Base-by-base conservation (phyloP, 1,140 invertebrate genomes). In the Ylistrum balloti region DNA sequence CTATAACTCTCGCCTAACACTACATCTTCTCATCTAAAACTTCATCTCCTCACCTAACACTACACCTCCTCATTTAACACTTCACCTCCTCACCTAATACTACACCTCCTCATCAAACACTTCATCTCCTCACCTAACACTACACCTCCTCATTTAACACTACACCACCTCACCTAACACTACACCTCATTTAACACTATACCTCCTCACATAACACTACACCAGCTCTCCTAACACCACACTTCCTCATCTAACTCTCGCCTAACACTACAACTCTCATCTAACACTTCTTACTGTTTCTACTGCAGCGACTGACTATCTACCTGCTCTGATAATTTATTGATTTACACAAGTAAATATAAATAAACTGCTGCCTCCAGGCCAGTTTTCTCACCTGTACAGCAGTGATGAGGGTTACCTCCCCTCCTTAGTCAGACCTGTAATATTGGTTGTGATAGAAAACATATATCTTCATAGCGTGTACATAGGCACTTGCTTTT, bases 291-390 rank as follows among this genome's bases (percentile, higher is more conserved):
- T 17, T 45, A 15, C 20, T 45, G 41, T 74, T 74, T 28, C 28
- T 10, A 34, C 33, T 28, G 34, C 35, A 17, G 9, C 32, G 32
- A 20, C 38, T 86, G 35, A 38, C 89, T 41, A 74, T 11, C n/a
- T 74, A 74, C 56, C 56, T 74, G 22, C 22, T 74, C 56, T 74
- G n/a, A 74, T 74, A 28, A 74, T 74, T 74, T 74, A 74, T 74
- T 74, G 22, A 74, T 74, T 45, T 74, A 28, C n/a, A 1, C 56
- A 38, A 38, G 35, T 74, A 7, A n/a, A 74, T 28, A 74, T 74
- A 74, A 28, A 74, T 74, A 74, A 3, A 74, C 20, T n/a, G 22
- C 56, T 74, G 56, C 56, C 56, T 74, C 9, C 56, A 74, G 56
- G 56, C n/a, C 5, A 74, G 56, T 11, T 74, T 28, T 74, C 56